Base-by-base conservation (phyloP, 2,797 vertebrate genomes). In the Schizopygopsis malacanthus region DNA sequence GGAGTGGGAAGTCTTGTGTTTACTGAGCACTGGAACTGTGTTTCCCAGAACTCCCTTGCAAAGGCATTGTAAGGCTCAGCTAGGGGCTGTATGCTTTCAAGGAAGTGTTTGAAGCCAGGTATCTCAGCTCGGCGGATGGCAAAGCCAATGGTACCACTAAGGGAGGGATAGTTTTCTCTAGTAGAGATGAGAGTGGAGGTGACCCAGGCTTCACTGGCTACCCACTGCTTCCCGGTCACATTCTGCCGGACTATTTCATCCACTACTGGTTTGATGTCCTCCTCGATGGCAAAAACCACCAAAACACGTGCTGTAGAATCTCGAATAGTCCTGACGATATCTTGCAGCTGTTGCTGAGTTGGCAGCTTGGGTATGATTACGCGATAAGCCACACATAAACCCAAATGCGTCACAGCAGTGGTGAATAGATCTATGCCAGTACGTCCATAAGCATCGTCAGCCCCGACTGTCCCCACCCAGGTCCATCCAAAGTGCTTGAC, bases 151-250 rank as follows among this genome's bases (percentile, higher is more conserved):
- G 91, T 92, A n/a, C 92, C 92, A 9, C 85, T 81, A 37, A 93
- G 85, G 13, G 87, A 88, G 11, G 80, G 87, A 20, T 91, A 89
- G 84, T 89, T 89, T 65, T 90, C 84, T 67, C 16, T 84, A 45
- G 84, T 88, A 18, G 91, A 90, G 25, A 92, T 84, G 45, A 90
- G 87, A 39, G 91, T 90, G 67, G 91, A 92, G 39, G 92, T 92
- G n/a, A 92, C 86, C 92, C 92, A 93, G 18, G 92, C 92, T 77
- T 93, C 92, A 20, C 91, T 92, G 37, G 92, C 92, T 6, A 93
- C 87, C 92, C 92, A 93, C 81, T 92, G 90, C 71, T 85, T 91
- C 2, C 87, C 92, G 0, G 88, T 93, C 56, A 93, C 81, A 16
- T 93, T 93, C 79, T 92, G 92, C 15, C 47, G 45, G 4, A 91